A percentile compares a stretch with the other conserved stretches of the same genome.
These are phyloP conservation scores for Crenuchus spilurus DNA, from an alignment of 2,797 vertebrate genomes.

Conservation along the genomic window DNA sequence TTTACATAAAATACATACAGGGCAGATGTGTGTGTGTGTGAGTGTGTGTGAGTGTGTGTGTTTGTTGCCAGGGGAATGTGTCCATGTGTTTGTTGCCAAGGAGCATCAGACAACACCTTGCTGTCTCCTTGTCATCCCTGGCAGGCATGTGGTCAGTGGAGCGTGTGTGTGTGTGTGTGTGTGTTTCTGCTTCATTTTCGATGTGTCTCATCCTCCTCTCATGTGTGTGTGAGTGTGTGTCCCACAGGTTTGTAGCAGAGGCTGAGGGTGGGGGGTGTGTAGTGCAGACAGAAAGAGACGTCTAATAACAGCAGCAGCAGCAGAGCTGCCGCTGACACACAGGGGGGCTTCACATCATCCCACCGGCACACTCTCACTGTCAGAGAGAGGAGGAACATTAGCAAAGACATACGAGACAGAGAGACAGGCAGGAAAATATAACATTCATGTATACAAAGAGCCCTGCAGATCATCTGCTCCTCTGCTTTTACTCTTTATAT, in stretches of 20 bases:
- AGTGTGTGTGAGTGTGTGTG: conserved; percentile 41
- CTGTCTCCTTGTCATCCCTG: conserved; percentile 67
- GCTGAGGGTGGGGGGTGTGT: background rate
- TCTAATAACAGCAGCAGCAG: conserved; percentile 38
- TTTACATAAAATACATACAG: too few relatives aligned
- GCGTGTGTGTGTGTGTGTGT: conserved; percentile 41
- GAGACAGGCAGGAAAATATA: too few relatives aligned
- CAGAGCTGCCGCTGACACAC: conserved; percentile 55
- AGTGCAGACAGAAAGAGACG: conserved; percentile 34
- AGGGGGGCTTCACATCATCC: background rate
- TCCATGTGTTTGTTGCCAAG: conserved; percentile 47
- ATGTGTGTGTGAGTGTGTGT: conserved; percentile 60
- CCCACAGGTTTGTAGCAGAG: conserved; percentile 33
- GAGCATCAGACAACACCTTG: conserved; percentile 69
- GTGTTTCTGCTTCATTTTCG: conserved; percentile 30
- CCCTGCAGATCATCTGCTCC: too few relatives aligned
- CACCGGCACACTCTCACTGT: background rate
- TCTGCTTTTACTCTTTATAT: too few relatives aligned
- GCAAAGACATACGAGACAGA: conserved; percentile 44
- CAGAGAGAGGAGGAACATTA: conserved; percentile 43
- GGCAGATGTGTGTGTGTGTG: conserved; percentile 11
- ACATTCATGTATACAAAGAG: too few relatives aligned
- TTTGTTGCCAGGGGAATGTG: conserved; percentile 67
- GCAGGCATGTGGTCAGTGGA: conserved; percentile 47
- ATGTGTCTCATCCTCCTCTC: conserved; percentile 42